Conservation (phyloP, 2,888 invertebrate species). For the Rapana venosa region DNA sequence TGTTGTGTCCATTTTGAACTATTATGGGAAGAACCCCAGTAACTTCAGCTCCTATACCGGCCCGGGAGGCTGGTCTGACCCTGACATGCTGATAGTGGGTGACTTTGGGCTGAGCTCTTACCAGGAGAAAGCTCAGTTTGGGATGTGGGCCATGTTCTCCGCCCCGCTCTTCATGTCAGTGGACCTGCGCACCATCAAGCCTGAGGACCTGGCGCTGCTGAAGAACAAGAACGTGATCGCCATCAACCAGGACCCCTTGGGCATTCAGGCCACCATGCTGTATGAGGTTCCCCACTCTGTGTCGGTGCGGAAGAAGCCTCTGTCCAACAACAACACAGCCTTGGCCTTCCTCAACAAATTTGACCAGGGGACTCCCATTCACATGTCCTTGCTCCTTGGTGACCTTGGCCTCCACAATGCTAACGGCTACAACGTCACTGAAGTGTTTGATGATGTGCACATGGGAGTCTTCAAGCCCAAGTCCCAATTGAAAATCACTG, state of each 20-base stretch:
- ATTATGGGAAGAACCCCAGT: constrained; percentile 95
- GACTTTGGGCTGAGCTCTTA: constrained; percentile 96
- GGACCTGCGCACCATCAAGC: constrained; percentile 90
- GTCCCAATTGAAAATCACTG: constrained; percentile 32
- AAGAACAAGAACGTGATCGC: constrained; percentile 94
- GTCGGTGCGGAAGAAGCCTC: constrained; percentile 50
- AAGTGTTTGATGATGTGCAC: constrained; percentile 47
- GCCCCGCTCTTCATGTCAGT: constrained; percentile 97
- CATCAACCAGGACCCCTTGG: constrained; percentile 94
- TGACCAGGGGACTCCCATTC: constrained; percentile 40
- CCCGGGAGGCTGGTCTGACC: constrained; percentile 98
- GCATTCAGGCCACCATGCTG: constrained; percentile 91
- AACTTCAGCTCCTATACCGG: constrained; percentile 92
- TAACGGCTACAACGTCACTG: constrained; percentile 45
- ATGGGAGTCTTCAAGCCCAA: constrained; percentile 40
- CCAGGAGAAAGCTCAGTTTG: constrained; percentile 96
- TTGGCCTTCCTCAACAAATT: constrained; percentile 49
- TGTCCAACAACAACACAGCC: constrained; percentile 35
- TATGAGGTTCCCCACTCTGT: constrained; percentile 50
- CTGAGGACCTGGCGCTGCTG: constrained; percentile 93
- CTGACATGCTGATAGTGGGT: constrained; percentile 96
- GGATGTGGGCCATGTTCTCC: constrained; percentile 95
- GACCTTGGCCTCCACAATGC: constrained; percentile 46
- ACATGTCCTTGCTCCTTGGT: constrained; percentile 24
- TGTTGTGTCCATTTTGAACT: constrained; percentile 94